Percentiles rank a stretch among this genome's conserved stretches.
phyloP scores from a whole-genome alignment of 1,140 invertebrate genomes.

The Mizuhopecten yessoensis region DNA sequence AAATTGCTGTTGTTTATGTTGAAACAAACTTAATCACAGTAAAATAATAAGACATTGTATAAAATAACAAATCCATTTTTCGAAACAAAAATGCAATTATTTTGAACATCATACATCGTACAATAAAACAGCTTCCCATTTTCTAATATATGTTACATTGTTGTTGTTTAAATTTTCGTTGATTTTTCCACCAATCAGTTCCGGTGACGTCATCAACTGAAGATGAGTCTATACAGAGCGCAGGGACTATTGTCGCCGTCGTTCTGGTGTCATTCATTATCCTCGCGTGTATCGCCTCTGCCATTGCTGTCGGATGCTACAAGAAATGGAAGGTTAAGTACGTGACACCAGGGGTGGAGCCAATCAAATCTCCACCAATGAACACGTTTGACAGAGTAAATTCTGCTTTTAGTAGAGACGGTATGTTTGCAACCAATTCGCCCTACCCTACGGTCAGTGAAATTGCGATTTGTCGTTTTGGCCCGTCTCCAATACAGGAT shows the following conservation, averaged over 20 bases:
- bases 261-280: constrained; percentile 50
- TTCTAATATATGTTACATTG: too few relatives aligned
- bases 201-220: neutral
- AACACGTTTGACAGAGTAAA: constrained; percentile 55
- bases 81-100: too few relatives aligned
- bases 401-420: constrained; percentile 51
- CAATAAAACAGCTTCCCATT: too few relatives aligned
- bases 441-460: constrained; percentile 68
- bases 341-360: constrained; percentile 54
- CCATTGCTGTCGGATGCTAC: constrained; percentile 52
- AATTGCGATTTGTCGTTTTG: constrained; percentile 61
- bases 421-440: constrained; percentile 60
- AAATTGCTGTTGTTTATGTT: too few relatives aligned
- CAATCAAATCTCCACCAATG: constrained; percentile 55
- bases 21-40: too few relatives aligned
- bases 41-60: too few relatives aligned
- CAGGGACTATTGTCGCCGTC: constrained; percentile 55
- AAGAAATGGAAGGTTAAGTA: constrained; percentile 59
- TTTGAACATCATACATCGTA: too few relatives aligned
- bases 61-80: too few relatives aligned
- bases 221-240: constrained; percentile 41
- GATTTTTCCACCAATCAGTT: neutral
- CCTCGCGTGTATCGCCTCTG: neutral
- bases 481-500: constrained; percentile 63
- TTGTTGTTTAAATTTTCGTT: too few relatives aligned